Evolutionary conservation across 2,888 invertebrate genomes (phyloP).

Genomic region (Apamea sordens): DNA sequence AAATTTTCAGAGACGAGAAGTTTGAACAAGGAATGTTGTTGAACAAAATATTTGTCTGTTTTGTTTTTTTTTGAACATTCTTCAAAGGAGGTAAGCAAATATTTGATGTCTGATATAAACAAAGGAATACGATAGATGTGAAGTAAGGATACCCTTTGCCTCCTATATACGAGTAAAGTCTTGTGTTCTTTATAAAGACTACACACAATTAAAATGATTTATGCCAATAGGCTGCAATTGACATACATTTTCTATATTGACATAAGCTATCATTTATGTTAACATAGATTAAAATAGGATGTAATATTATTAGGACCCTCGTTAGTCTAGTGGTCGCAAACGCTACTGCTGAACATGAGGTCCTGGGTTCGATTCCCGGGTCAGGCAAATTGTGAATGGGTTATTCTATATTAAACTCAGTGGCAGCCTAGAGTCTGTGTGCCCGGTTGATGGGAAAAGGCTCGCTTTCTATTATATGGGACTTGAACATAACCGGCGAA

Average conservation of each 20-base stretch:
- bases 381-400: too few species aligned
- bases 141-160: conserved; percentile 25
- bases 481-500: too few species aligned
- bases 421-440: too few species aligned
- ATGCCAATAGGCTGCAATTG: conserved; percentile 19
- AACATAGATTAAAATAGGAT: not conserved
- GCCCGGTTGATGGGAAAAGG: too few species aligned
- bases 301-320: not conserved
- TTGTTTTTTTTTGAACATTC: too few species aligned
- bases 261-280: conserved; percentile 4
- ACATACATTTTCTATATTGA: conserved; percentile 29
- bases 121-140: conserved; percentile 1
- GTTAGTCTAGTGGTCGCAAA: not conserved
- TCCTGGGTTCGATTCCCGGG: too few species aligned
- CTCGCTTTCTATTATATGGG: too few species aligned
- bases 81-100: not conserved
- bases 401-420: too few species aligned
- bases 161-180: too few species aligned
- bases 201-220: conserved; percentile 39
- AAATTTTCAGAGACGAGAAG: conserved; percentile 35
- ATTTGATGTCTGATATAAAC: not conserved
- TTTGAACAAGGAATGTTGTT: conserved; percentile 14
- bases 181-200: conserved; percentile 16
- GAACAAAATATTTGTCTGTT: conserved; percentile 21
- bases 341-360: too few species aligned